Percentiles rank a stretch among this genome's conserved stretches.
Evolutionary conservation across 2,797 vertebrate genomes (phyloP).

Genomic region (Gobio occitaniae): DNA sequence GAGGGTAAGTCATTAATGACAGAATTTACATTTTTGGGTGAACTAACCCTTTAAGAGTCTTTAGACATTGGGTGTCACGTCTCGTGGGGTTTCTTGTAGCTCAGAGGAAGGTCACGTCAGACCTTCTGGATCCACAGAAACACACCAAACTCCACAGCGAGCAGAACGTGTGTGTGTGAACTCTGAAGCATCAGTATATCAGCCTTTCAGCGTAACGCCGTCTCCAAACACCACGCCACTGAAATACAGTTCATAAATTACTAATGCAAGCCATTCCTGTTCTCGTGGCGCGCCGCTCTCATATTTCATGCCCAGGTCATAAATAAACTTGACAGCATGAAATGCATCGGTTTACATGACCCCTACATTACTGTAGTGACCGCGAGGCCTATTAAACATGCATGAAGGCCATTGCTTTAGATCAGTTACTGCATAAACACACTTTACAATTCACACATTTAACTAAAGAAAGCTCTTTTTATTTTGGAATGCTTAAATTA

Average conservation of each 20-base stretch:
- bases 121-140: too few species aligned
- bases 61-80: too few species aligned
- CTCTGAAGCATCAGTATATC: too few species aligned
- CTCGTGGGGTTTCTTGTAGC: too few species aligned
- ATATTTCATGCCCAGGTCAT: conserved; percentile 12
- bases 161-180: too few species aligned
- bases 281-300: neutral
- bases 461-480: neutral
- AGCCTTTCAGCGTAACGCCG: too few species aligned
- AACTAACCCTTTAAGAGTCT: too few species aligned
- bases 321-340: conserved; percentile 19
- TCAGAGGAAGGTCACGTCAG: too few species aligned
- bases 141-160: too few species aligned
- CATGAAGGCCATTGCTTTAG: neutral
- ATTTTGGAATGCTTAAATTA: neutral
- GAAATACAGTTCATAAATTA: neutral
- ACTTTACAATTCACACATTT: too few species aligned
- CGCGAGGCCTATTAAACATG: neutral
- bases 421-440: neutral
- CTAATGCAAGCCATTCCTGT: neutral
- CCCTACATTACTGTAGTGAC: neutral
- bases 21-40: too few species aligned
- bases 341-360: conserved; percentile 23
- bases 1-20: too few species aligned
- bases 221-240: neutral